These are phyloP conservation scores for Anser brachyrhynchus DNA, from an alignment of 2,113 vertebrate species.

Conservation along the genomic window DNA sequence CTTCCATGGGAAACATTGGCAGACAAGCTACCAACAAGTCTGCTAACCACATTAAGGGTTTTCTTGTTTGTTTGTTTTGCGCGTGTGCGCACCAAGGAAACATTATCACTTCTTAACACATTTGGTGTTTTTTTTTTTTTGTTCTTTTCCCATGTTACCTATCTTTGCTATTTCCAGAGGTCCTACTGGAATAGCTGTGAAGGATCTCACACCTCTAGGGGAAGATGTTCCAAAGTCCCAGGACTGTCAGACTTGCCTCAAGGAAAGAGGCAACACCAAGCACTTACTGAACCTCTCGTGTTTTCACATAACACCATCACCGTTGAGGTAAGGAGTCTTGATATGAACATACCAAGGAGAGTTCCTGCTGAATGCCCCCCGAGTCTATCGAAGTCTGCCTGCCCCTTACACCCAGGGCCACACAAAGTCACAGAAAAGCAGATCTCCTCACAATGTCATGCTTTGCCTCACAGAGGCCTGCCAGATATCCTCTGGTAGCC, in stretches of 20 bases:
- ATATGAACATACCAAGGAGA: neutral
- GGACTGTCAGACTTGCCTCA: neutral
- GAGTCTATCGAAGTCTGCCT: neutral
- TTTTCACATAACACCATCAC: neutral
- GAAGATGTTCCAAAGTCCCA: neutral
- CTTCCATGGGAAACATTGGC: slow-evolving; percentile 8
- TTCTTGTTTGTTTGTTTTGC: neutral
- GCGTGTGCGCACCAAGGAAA: neutral
- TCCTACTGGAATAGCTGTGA: neutral
- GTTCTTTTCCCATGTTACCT: neutral
- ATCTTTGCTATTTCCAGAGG: neutral
- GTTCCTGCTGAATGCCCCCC: neutral
- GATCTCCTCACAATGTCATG: neutral
- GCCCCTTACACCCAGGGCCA: neutral
- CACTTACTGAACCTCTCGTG: fast-evolving
- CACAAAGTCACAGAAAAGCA: neutral
- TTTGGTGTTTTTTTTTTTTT: neutral
- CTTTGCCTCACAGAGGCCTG: neutral
- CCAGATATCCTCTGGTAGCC: neutral
- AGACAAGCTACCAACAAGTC: neutral
- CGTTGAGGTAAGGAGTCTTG: neutral
- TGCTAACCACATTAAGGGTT: neutral
- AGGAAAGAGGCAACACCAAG: neutral
- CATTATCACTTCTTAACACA: slow-evolving; percentile 15
- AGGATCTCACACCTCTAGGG: neutral